A percentile compares a stretch with the other conserved stretches of the same genome.
Conservation (phyloP, 2,797 vertebrate genomes). For the Protonibea diacanthus region DNA sequence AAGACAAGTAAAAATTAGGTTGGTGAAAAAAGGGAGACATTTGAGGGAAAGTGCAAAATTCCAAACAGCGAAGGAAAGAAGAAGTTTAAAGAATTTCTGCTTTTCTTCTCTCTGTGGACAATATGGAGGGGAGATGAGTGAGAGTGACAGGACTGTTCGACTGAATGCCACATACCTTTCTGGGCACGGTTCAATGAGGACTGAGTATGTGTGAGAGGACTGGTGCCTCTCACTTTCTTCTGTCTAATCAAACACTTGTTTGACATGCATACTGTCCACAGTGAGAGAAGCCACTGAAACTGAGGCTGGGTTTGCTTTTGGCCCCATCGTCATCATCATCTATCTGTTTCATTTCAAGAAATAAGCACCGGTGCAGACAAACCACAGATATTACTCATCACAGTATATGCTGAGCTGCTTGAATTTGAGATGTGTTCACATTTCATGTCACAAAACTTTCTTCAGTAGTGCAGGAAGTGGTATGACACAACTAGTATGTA, state of each 20-base stretch:
- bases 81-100: conserved; percentile 6
- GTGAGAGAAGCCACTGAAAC: neutral
- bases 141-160: conserved; percentile 32
- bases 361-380: neutral
- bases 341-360: neutral
- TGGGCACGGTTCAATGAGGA: conserved; percentile 64
- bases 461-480: neutral
- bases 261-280: conserved; percentile 4
- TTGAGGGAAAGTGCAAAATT: conserved; percentile 36
- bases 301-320: neutral
- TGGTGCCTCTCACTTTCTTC: conserved; percentile 17
- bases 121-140: neutral
- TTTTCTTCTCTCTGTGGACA: neutral
- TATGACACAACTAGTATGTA: neutral
- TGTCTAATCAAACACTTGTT: neutral
- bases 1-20: conserved; percentile 5
- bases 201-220: conserved; percentile 57
- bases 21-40: conserved; percentile 3
- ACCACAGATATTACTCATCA: neutral
- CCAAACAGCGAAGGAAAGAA: conserved; percentile 27
- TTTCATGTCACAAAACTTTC: neutral
- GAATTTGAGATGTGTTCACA: neutral
- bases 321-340: neutral
- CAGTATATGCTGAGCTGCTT: neutral
- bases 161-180: conserved; percentile 59